Evolutionary conservation across 2,113 vertebrate species (phyloP), one percentile per base, ranked within the genome.

Genomic region (Colius striatus): DNA sequence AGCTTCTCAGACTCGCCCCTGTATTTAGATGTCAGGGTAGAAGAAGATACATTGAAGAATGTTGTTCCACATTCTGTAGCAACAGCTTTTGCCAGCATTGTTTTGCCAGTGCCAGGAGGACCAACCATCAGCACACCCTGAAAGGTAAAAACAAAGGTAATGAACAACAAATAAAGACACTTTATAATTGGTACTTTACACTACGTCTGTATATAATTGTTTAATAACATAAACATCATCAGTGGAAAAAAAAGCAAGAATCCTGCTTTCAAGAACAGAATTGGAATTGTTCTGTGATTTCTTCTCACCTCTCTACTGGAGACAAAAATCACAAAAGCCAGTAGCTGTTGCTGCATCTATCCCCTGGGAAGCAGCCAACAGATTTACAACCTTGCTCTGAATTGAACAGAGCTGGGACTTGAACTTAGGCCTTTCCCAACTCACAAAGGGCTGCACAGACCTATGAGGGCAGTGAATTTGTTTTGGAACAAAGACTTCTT

Each of bases 61-160:
- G 98, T 98, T 27, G 98, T 98, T 60, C 98, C 98, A 72, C 98
- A 98, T 78, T 98, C 98, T 2, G 98, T 98, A 85, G 98, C 98
- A 65, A 98, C 98, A 54, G 98, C 98, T 97, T 98, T 98, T 4
- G 98, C 98, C 14, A 98, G 87, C 98, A 98, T 98, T 16, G 98
- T 98, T 97, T 98, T 98, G 54, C 98, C 98, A 68, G 98, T 98
- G 34, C 98, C 98, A 23, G 98, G 98, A n/a, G 98, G 98, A 57
- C 98, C 98, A 53, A 98, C 98, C 98, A 98, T 98, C 72, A 98
- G 92, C 63, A 98, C 98, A 5, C 98, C 98, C 98, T 98, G 86
- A 51, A 87, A 94, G 58, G 32, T 87, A 29, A 89, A 75, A 92
- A 48, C 38, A 84, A 74, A 87, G 34, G 19, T 32, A 47, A 62